phyloP scores from a whole-genome alignment of 2,888 invertebrate species.

The Scaptomyza cyrtandrae region DNA sequence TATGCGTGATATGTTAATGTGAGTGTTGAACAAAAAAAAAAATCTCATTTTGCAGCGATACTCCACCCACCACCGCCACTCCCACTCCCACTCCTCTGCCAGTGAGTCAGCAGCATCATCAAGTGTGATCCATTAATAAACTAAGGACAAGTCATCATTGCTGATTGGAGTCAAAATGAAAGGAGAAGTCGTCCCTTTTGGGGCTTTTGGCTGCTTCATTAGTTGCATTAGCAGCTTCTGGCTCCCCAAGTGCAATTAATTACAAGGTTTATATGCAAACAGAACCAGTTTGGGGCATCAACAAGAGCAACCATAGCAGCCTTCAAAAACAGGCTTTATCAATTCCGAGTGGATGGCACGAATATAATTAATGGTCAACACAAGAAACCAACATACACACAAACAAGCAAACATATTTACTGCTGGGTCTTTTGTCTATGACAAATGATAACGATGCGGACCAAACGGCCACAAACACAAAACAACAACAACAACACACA shows the following conservation, averaged over 20 bases:
- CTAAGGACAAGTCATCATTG: slow-evolving; percentile 30
- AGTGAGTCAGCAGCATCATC: slow-evolving; percentile 32
- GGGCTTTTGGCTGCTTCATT: slow-evolving; percentile 37
- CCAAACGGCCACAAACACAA: background rate
- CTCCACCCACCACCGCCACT: background rate
- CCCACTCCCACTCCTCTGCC: no score
- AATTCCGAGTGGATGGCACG: slow-evolving; percentile 34
- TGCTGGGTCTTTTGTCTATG: slow-evolving; percentile 42
- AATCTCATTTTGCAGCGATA: slow-evolving; percentile 8
- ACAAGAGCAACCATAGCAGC: background rate
- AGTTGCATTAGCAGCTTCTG: slow-evolving; percentile 21
- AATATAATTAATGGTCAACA: slow-evolving; percentile 63
- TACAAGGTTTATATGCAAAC: slow-evolving; percentile 18
- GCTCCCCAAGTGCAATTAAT: slow-evolving; percentile 37
- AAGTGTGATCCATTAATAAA: slow-evolving; percentile 33
- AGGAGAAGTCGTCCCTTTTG: slow-evolving; percentile 1
- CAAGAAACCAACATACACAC: slow-evolving; percentile 3
- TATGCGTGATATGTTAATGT: slow-evolving; percentile 58
- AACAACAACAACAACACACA: no score
- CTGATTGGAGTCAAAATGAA: slow-evolving; percentile 11
- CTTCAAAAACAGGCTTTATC: slow-evolving; percentile 43
- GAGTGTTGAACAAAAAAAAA: background rate
- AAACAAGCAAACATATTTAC: slow-evolving; percentile 2
- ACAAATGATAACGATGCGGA: slow-evolving; percentile 56
- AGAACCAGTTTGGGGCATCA: background rate